These are phyloP conservation scores for Diadromus collaris DNA, from an alignment of 2,888 invertebrate genomes.

Conservation along the genomic window DNA sequence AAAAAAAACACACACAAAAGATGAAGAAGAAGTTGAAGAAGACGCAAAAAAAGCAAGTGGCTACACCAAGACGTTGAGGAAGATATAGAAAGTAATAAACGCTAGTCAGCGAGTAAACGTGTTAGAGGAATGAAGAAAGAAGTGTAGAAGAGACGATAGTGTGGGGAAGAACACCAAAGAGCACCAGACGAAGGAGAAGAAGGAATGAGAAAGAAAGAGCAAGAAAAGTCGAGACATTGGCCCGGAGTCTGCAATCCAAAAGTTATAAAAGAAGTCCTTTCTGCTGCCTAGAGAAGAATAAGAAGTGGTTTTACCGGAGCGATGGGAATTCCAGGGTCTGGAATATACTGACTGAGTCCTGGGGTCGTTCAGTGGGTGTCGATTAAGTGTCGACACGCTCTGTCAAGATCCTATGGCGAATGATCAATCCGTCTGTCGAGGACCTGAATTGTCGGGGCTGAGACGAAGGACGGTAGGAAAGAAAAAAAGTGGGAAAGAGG, in stretches of 20 bases:
- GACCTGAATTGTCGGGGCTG: slow-evolving; percentile 30
- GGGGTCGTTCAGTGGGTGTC: not conserved
- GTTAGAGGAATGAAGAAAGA: slow-evolving; percentile 12
- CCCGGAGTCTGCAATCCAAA: slow-evolving; percentile 60
- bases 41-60: slow-evolving; percentile 13
- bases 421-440: slow-evolving; percentile 23
- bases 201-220: slow-evolving; percentile 12
- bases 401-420: not conserved
- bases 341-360: slow-evolving; percentile 20
- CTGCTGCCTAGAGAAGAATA: slow-evolving; percentile 61
- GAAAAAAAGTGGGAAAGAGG: slow-evolving; percentile 56
- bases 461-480: slow-evolving; percentile 31
- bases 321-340: slow-evolving; percentile 24
- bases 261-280: slow-evolving; percentile 68
- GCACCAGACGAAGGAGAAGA: not conserved
- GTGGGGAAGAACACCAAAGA: slow-evolving; percentile 35
- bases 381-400: slow-evolving; percentile 7
- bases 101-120: slow-evolving; percentile 16
- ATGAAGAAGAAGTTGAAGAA: slow-evolving; percentile 29
- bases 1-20: slow-evolving; percentile 11
- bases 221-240: slow-evolving; percentile 31
- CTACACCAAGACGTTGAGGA: not conserved
- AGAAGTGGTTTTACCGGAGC: slow-evolving; percentile 27
- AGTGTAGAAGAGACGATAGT: slow-evolving; percentile 15
- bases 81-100: slow-evolving; percentile 13